Conservation (phyloP, 2,113 vertebrate genomes). For the Colinus virginianus region DNA sequence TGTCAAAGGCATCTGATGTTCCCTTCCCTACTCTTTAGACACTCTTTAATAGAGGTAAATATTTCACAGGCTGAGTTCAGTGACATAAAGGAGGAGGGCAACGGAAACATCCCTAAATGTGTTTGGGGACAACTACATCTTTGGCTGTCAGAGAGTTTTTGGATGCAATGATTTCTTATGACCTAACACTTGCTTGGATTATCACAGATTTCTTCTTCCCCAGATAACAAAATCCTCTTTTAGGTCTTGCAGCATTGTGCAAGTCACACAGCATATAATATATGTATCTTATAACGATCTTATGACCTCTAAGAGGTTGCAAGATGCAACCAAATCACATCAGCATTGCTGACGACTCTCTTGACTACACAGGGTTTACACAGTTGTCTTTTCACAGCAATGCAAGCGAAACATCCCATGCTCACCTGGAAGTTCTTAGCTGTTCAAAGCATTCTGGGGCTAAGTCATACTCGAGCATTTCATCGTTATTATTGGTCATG, state of each 20-base stretch:
- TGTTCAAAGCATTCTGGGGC: background rate
- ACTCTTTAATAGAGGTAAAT: background rate
- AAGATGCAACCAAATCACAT: background rate
- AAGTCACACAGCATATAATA: background rate
- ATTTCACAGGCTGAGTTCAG: background rate
- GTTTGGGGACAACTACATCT: background rate
- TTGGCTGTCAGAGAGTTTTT: background rate
- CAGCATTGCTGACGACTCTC: background rate
- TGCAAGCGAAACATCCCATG: background rate
- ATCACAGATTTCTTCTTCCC: constrained; percentile 26
- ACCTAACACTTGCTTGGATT: background rate
- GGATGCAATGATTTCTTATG: background rate
- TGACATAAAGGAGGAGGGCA: background rate
- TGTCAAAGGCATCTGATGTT: background rate
- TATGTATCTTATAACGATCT: background rate
- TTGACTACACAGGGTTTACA: background rate
- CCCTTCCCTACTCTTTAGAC: background rate
- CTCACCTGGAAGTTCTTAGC: background rate
- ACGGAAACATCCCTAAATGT: background rate
- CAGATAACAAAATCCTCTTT: constrained; percentile 17
- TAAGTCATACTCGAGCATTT: background rate
- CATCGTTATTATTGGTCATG: background rate
- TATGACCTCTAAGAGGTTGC: background rate
- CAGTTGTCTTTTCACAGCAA: background rate
- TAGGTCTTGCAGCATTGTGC: background rate